A percentile compares a stretch with the other conserved stretches of the same genome.
Evolutionary conservation across 2,113 vertebrate species (phyloP).

Genomic region (Panthera leo): DNA sequence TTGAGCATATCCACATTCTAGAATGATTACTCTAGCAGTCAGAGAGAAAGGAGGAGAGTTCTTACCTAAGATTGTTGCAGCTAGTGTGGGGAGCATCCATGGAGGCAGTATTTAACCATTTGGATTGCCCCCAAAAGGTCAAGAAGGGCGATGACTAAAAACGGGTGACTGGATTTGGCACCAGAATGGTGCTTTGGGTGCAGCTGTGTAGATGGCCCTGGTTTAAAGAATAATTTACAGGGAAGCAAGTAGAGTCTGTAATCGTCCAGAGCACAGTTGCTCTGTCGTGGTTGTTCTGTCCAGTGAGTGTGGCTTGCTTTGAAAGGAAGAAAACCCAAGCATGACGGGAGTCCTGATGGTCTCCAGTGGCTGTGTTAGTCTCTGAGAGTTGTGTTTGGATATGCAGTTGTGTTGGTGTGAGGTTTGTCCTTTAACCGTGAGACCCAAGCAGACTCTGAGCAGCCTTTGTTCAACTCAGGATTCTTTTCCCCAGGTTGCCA

Average conservation of each 20-base stretch:
- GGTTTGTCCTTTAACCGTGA: not conserved
- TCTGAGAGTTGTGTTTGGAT: not conserved
- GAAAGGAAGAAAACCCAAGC: not conserved
- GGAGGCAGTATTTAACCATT: not conserved
- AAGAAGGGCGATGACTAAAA: not conserved
- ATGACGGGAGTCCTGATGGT: not conserved
- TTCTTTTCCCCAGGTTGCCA: not conserved
- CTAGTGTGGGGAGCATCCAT: not conserved
- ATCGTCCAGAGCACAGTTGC: not conserved
- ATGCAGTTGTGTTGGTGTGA: not conserved
- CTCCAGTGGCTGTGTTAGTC: fast-evolving
- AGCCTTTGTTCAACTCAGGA: not conserved
- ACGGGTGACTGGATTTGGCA: not conserved
- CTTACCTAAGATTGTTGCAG: too few species aligned
- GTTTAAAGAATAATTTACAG: not conserved
- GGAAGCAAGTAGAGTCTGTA: not conserved
- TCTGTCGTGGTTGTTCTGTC: not conserved
- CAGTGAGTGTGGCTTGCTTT: not conserved
- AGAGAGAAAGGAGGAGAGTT: not conserved
- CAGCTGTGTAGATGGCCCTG: not conserved
- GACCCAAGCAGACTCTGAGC: not conserved
- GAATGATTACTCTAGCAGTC: not conserved
- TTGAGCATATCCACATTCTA: not conserved
- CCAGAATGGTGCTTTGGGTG: not conserved
- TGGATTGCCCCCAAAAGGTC: not conserved